Base-by-base conservation (phyloP, 2,888 invertebrate species). In the Cosmorhoe ocellata region DNA sequence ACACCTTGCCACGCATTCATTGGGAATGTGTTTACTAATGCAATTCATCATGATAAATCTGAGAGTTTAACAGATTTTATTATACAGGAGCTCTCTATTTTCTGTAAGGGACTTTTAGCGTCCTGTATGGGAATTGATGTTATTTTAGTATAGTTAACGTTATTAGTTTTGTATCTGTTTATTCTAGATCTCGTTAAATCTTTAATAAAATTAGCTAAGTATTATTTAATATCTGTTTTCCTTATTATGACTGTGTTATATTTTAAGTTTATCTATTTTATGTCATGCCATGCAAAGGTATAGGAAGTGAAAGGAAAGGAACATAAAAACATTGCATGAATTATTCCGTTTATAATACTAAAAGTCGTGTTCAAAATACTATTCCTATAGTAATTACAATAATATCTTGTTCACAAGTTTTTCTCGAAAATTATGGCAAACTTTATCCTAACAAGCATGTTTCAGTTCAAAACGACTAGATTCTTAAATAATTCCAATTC, bases 281-380 rank as follows among this genome's bases (percentile, higher is more conserved):
- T n/a, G n/a, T n/a, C n/a, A n/a, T n/a, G n/a, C n/a, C n/a, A n/a
- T n/a, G n/a, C n/a, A n/a, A n/a, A n/a, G n/a, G n/a, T 27, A n/a
- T 22, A 31, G 27, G 13, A 8, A 10, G 38, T 12, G 13, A 5
- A 13, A 26, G 30, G 24, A 26, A 34, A 24, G n/a, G 1, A 42
- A 42, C n/a, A 26, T 26, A 9, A 37, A 26, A 9, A 1, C n/a
- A 31, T 31, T 31, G 5, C 3, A 31, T 38, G 10, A 11, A 3
- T 32, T 46, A 39, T 26, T 11, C 18, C n/a, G n/a, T 39, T 39
- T 39, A 46, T 45, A 37, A 28, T 0, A 27, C 22, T 42, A 30
- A 31, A 64, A 73, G 75, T 90, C 89, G 89, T 89, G 89, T 75
- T 79, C 81, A 81, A 81, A 87, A 88, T 89, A 82, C 78, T 68